Evolutionary conservation across 2,888 invertebrate genomes (phyloP), one percentile per base, ranked within the genome.

Genomic region (Panopea generosa): DNA sequence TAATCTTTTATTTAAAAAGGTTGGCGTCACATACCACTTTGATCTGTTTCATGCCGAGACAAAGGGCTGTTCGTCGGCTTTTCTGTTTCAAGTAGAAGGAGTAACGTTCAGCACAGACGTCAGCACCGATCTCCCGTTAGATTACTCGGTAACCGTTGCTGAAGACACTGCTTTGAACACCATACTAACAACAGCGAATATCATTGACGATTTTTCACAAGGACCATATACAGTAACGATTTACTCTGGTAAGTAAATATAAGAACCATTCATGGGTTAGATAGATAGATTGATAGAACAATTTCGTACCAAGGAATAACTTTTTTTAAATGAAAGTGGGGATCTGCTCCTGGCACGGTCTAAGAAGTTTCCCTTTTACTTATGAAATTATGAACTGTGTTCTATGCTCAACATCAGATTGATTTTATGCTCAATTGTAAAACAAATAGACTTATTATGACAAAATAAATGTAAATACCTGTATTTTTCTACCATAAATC

Each of bases 41-140:
- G 84, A 83, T 33, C 47, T 89, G 16, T 90, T 89, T 76, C 87
- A 87, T 59, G 86, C 81, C 6, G 88, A 90, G 61, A 77, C 86
- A 20, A 62, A 77, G 22, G 72, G 67, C n/a, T 88, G 90, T 62
- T 70, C 70, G 18, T 89, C 89, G 9, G 77, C 72, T 33, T 71
- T 88, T n/a, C 82, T 84, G 22, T 66, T 90, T 18, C 79, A 89
- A 66, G 84, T 87, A 0, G 77, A 77, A 20, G 70, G 76, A 56
- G 73, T 86, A 7, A 68, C 62, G 20, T 73, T 87, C 61, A 75
- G 83, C 57, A 52, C 81, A 62, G 57, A 70, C 66, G 55, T 33
- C n/a, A 47, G 69, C 16, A 69, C 67, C 7, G 76, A 76, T 18
- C 81, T 82, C 1, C 84, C 87, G 1, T 24, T 77, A n/a, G 88